Evolutionary conservation across 37 sponge, comb jelly and placozoan species (phyloP).

Genomic region (Oopsacas minuta): DNA sequence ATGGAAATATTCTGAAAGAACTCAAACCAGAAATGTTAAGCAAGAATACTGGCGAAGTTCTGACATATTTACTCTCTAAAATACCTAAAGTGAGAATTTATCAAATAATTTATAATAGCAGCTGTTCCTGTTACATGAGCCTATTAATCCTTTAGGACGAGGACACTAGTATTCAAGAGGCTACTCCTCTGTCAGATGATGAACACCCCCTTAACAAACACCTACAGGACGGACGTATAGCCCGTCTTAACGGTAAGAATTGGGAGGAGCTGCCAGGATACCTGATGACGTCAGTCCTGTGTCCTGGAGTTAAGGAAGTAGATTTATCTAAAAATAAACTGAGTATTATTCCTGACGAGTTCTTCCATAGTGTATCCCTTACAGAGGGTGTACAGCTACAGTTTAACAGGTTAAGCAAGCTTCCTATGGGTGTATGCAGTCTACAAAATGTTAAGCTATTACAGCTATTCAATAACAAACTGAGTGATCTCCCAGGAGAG

Average conservation of each 20-base stretch:
- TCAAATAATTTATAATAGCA: not conserved
- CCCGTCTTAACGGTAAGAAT: not conserved
- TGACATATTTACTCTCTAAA: not conserved
- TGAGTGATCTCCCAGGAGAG: not conserved
- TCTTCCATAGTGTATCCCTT: not conserved
- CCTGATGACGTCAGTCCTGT: not conserved
- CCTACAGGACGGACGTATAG: not conserved
- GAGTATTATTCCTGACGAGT: not conserved
- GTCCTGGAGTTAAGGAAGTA: not conserved
- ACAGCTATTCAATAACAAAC: not conserved
- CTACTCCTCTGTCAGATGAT: not conserved
- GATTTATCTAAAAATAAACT: not conserved
- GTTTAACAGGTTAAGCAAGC: not conserved
- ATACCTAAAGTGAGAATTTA: not conserved
- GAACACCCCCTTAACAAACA: not conserved
- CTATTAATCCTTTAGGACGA: not conserved
- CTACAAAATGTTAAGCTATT: not conserved
- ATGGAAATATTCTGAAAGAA: not conserved
- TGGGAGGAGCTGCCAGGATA: not conserved
- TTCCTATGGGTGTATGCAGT: not conserved
- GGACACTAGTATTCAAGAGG: not conserved
- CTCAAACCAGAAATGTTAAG: not conserved
- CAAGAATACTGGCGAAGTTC: not conserved
- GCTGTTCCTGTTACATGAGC: not conserved
- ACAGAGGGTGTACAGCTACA: constrained; percentile 2